Base-by-base conservation (phyloP, 2,888 invertebrate species). In the Caenorhabditis panamensis region DNA sequence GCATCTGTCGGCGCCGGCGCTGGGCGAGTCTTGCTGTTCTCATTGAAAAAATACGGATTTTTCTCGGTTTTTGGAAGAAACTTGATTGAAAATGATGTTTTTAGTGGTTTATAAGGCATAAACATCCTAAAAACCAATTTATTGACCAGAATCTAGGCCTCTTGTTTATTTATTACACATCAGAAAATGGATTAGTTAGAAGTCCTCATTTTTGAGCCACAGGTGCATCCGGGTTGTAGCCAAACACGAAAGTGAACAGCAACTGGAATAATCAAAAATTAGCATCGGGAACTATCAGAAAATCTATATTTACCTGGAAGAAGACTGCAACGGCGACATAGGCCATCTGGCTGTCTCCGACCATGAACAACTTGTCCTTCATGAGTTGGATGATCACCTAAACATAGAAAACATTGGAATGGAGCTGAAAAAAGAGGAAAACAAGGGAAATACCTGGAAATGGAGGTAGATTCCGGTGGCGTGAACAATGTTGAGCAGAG, bases 381-480 rank as follows among this genome's bases (percentile, higher is more conserved):
- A 78, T 58, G 16, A 76, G 53, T 44, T 83, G 83, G 44, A 77
- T 59, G 11, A 79, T 67, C 8, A 87, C 41, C 85, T 87, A 63
- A 61, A 77, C 63, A n/a, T n/a, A n/a, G n/a, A n/a, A n/a, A n/a
- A n/a, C n/a, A n/a, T n/a, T n/a, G n/a, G n/a, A n/a, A n/a, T n/a
- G n/a, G n/a, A n/a, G n/a, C n/a, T n/a, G n/a, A n/a, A n/a, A n/a
- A n/a, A n/a, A n/a, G n/a, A n/a, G n/a, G n/a, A n/a, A n/a, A n/a
- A n/a, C n/a, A n/a, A n/a, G n/a, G n/a, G n/a, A n/a, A n/a, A n/a
- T n/a, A 87, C 87, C 84, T 87, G 88, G 56, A 84, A 88, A 66
- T 88, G 88, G 16, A 84, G 68, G 31, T 62, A 78, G 37, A 87
- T 63, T 24, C 85, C 71, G 18, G 62, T 83, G 16, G 67, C 77